Base-by-base conservation (phyloP, 2,113 vertebrate genomes). In the Poeciliopsis occidentalis region DNA sequence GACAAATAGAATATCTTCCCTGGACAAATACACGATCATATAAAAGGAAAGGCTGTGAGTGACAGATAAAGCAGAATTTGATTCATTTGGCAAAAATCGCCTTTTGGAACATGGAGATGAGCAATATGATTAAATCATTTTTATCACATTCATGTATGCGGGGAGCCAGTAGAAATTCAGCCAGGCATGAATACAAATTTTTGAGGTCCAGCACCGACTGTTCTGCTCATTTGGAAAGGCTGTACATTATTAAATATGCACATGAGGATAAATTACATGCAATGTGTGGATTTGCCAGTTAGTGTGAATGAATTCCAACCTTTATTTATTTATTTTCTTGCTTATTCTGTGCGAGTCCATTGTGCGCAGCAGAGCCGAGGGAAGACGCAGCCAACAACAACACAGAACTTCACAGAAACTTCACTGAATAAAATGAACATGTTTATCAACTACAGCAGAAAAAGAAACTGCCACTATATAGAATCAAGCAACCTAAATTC, bases 111-210 rank as follows among this genome's bases (percentile, higher is more conserved):
- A 3, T 54, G 47, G n/a, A 69, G 29, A 69, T 17, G 30, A 34
- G 32, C 65, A 39, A 64, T 12, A 29, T 63, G 19, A 54, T 76
- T 13, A 64, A 76, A 76, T 69, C 62, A 24, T 30, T 76, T 27
- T 63, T 51, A 69, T 61, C 74, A 67, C 30, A 30, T 27, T 69
- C 65, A 67, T 69, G 47, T 63, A 62, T 29, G 4, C 30, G 26
- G 60, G 3, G 1, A 68, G 44, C 60, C 30, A 76, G 44, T 30
- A 34, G 7, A 62, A 73, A 51, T 34, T 62, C 60, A 47, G 31
- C 31, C 34, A 39, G 60, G 10, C 31, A 71, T 51, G 51, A 39
- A 70, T 17, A 65, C 37, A 63, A 57, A 47, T 31, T 12, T 37
- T 12, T 57, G 17, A 62, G 0, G 60, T 30, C 67, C 61, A 71